A percentile compares a stretch with the other conserved stretches of the same genome.
These are phyloP conservation scores for Anser cygnoides DNA, from an alignment of 2,113 vertebrate species.

Conservation along the genomic window DNA sequence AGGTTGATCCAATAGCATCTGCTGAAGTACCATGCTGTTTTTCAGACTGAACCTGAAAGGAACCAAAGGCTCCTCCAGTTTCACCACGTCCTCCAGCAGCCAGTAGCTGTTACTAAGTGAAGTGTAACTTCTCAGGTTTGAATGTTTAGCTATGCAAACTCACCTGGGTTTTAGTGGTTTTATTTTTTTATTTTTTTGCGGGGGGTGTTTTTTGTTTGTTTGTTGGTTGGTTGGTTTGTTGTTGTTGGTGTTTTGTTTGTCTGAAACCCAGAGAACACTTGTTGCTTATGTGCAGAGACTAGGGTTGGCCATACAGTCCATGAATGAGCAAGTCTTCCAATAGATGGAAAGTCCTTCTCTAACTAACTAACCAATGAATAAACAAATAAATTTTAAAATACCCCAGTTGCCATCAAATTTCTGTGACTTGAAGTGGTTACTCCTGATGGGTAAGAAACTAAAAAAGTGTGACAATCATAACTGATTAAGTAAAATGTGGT, in stretches of 20 bases:
- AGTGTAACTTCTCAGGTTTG: neutral
- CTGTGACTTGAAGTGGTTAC: neutral
- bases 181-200: too few species aligned
- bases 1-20: neutral
- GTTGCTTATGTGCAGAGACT: neutral
- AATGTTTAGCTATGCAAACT: neutral
- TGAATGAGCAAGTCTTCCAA: neutral
- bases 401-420: neutral
- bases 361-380: neutral
- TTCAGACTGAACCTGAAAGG: neutral
- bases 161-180: too few species aligned
- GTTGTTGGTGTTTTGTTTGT: neutral
- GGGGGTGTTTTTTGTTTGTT: too few species aligned
- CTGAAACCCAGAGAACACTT: neutral
- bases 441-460: neutral
- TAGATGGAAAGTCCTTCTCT: neutral
- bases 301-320: neutral
- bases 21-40: neutral
- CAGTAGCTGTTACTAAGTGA: neutral
- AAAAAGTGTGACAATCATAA: rapidly evolving
- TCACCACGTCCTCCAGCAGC: neutral
- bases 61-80: neutral
- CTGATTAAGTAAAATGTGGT: rapidly evolving
- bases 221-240: neutral
- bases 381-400: neutral